Evolutionary conservation across 1,140 invertebrate species (phyloP).

Genomic region (Brevipalpus yothersi): DNA sequence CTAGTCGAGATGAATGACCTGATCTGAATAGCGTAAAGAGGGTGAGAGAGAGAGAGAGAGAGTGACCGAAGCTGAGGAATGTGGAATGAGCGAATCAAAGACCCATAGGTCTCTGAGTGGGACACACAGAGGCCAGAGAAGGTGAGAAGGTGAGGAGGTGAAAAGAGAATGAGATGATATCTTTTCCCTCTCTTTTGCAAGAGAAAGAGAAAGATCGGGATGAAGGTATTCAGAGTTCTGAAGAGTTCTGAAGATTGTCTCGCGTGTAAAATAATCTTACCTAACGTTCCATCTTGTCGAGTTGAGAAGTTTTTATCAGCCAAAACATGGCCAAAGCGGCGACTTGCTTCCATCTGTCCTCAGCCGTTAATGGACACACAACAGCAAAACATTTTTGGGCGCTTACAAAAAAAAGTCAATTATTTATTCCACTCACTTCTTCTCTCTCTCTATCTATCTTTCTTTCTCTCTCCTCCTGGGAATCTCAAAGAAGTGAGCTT

Average conservation of each 20-base stretch:
- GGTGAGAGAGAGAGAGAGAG: neutral
- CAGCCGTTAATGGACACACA: too few relatives aligned
- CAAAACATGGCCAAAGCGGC: too few relatives aligned
- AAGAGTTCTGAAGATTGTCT: slow-evolving; percentile 34
- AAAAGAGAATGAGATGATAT: neutral
- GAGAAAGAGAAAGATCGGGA: neutral
- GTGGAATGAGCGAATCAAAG: slow-evolving; percentile 51
- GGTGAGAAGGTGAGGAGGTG: neutral
- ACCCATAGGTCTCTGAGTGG: slow-evolving; percentile 36
- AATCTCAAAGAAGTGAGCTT: too few relatives aligned
- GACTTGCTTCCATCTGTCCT: too few relatives aligned
- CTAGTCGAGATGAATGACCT: neutral
- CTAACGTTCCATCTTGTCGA: neutral
- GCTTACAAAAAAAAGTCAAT: too few relatives aligned
- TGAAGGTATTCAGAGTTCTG: neutral
- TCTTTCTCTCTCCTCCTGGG: too few relatives aligned
- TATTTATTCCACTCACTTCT: too few relatives aligned
- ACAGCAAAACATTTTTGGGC: too few relatives aligned
- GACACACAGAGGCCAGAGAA: neutral
- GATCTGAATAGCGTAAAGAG: neutral
- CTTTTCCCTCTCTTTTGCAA: neutral
- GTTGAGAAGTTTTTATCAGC: too few relatives aligned
- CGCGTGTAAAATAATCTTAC: neutral
- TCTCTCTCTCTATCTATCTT: too few relatives aligned
- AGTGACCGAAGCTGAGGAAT: neutral